Evolutionary conservation across 2,797 vertebrate genomes (phyloP).

Genomic region (Ceyx erithaca): DNA sequence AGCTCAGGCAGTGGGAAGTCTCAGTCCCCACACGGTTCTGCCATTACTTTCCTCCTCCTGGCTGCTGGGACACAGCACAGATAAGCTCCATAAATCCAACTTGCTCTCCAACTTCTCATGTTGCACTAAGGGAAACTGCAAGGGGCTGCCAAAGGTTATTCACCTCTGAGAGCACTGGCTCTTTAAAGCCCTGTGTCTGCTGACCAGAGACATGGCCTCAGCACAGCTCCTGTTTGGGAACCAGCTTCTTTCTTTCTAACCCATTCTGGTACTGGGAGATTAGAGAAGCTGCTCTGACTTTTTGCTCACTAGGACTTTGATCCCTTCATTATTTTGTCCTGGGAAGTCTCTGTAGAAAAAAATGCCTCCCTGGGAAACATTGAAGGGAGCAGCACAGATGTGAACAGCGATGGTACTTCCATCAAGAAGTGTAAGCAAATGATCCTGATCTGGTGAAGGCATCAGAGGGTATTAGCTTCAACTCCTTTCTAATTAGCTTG

Average conservation of each 20-base stretch:
- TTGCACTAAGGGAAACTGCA: background rate
- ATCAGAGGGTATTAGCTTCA: background rate
- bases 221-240: background rate
- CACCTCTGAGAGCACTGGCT: background rate
- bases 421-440: background rate
- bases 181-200: background rate
- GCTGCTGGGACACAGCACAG: background rate
- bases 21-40: background rate
- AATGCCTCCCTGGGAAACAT: background rate
- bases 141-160: background rate
- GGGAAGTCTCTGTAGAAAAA: background rate
- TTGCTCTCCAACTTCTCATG: background rate
- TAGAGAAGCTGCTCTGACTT: background rate
- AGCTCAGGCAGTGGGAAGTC: background rate
- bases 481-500: background rate
- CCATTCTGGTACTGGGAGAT: background rate
- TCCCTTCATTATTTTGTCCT: background rate
- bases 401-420: background rate
- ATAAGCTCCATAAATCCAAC: background rate
- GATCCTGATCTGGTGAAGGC: background rate
- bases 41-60: background rate
- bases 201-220: background rate
- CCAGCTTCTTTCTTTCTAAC: background rate
- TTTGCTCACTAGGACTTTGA: background rate
- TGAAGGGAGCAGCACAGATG: accelerated